Base-by-base conservation (phyloP, 2,113 vertebrate genomes). In the Mormyrus iriodes region DNA sequence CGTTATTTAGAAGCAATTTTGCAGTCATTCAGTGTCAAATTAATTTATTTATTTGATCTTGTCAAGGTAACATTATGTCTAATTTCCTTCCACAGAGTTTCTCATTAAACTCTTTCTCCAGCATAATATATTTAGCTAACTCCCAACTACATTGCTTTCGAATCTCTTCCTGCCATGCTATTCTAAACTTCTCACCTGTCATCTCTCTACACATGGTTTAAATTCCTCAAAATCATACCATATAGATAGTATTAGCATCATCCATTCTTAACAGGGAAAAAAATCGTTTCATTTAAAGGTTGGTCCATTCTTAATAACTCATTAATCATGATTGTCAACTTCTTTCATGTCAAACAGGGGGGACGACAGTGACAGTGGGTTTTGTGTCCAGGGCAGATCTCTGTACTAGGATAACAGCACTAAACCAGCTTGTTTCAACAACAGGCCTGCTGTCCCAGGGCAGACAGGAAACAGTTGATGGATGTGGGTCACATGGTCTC, bases 401-500 rank as follows among this genome's bases (percentile, higher is more conserved):
- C n/a, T 27, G 7, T 86, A 86, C 48, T 86, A 49, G 84, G 49
- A 52, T 51, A 52, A 86, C 49, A 52, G 49, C 84, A 48, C 55
- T 69, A 49, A 88, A 73, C 15, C 61, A 51, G 61, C 58, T 73
- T 42, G 24, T 73, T 73, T 88, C 55, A 27, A 86, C 42, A 35
- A 89, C 79, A 55, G 39, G 39, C 19, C 42, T 39, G 51, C 88
- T 85, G 85, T 86, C 61, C 88, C 39, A 27, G 44, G 12, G 35
- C 39, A 42, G 0, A 8, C 83, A 49, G 49, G 24, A 82, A 58
- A 51, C 83, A 44, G 89, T 52, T 69, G 89, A 65, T 39, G 83
- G 58, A 86, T 89, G 53, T 35, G 55, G 83, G 44, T 89, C 84
- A 89, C 27, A 39, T 83, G 88, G 31, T 83, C 12, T 51, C 49